These are phyloP conservation scores for Cerastoderma edule DNA, from an alignment of 2,888 invertebrate species.

Conservation along the genomic window DNA sequence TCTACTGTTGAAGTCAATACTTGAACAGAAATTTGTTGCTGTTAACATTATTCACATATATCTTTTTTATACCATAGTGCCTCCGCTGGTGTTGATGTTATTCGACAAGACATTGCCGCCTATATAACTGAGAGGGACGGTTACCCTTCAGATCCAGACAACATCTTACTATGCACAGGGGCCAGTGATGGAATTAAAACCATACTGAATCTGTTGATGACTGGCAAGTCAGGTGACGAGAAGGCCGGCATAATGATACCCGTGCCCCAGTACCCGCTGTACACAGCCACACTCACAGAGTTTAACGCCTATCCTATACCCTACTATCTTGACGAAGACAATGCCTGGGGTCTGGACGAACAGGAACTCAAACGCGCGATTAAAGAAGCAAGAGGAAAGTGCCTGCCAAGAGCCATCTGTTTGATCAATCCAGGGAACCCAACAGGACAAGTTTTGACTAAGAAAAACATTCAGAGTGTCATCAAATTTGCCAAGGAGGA, in stretches of 20 bases:
- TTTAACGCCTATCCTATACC: slow-evolving; percentile 88
- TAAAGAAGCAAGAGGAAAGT: slow-evolving; percentile 86
- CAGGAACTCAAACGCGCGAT: slow-evolving; percentile 92
- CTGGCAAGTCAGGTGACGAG: slow-evolving; percentile 73
- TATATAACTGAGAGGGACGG: slow-evolving; percentile 93
- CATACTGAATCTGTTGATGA: slow-evolving; percentile 88
- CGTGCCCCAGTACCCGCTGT: slow-evolving; percentile 99
- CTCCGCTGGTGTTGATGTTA: slow-evolving; percentile 94
- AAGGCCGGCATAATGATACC: slow-evolving; percentile 96
- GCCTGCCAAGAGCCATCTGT: slow-evolving; percentile 92
- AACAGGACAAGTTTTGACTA: slow-evolving; percentile 93
- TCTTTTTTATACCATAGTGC: slow-evolving; percentile 84
- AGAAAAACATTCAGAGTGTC: slow-evolving; percentile 94
- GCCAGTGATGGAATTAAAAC: slow-evolving; percentile 97
- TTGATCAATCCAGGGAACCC: slow-evolving; percentile 99
- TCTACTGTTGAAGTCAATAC: no score
- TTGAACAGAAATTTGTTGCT: no score
- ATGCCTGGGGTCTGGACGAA: slow-evolving; percentile 92
- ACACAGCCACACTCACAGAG: slow-evolving; percentile 97
- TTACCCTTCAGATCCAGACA: slow-evolving; percentile 89
- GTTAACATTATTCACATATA: no score
- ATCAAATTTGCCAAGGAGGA: slow-evolving; percentile 96
- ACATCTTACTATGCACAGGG: slow-evolving; percentile 93
- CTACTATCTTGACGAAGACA: slow-evolving; percentile 92
- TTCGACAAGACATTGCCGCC: slow-evolving; percentile 93